Evolutionary conservation across 2,797 vertebrate species (phyloP).

Genomic region (Danio jaintianensis): DNA sequence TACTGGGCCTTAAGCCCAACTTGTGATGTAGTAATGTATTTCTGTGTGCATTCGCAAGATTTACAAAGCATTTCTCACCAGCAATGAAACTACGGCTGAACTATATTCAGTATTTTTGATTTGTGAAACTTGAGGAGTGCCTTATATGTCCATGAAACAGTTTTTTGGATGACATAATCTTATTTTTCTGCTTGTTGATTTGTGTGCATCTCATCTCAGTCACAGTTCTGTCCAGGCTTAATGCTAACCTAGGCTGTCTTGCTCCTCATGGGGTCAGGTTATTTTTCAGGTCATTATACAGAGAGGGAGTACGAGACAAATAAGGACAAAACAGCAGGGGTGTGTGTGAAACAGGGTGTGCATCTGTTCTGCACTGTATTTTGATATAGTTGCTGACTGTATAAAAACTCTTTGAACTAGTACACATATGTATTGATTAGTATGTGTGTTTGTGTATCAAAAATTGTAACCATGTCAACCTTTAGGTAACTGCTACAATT

Average conservation of each 20-base stretch:
- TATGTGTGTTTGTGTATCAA: neutral
- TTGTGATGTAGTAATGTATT: neutral
- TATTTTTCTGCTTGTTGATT: neutral
- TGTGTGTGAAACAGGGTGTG: constrained; percentile 51
- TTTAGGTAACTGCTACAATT: too few species aligned
- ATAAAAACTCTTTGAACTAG: neutral
- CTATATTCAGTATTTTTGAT: constrained; percentile 19
- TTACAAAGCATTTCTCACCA: neutral
- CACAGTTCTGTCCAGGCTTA: constrained; percentile 1
- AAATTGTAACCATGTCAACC: too few species aligned
- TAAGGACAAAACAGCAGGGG: constrained; percentile 52
- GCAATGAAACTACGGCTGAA: neutral
- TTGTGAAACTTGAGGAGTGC: neutral
- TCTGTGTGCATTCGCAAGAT: neutral
- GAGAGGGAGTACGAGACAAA: constrained; percentile 34
- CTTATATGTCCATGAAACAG: neutral
- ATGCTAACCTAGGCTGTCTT: neutral
- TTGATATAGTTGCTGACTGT: neutral
- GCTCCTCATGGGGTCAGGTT: neutral
- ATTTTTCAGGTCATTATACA: constrained; percentile 22
- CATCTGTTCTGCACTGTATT: constrained; percentile 36
- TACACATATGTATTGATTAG: neutral
- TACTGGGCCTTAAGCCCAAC: constrained; percentile 2
- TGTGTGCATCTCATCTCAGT: neutral
- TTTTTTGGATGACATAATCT: neutral